A percentile compares a stretch with the other conserved stretches of the same genome.
These are phyloP conservation scores for Lysandra coridon DNA, from an alignment of 2,888 invertebrate species.

Conservation along the genomic window DNA sequence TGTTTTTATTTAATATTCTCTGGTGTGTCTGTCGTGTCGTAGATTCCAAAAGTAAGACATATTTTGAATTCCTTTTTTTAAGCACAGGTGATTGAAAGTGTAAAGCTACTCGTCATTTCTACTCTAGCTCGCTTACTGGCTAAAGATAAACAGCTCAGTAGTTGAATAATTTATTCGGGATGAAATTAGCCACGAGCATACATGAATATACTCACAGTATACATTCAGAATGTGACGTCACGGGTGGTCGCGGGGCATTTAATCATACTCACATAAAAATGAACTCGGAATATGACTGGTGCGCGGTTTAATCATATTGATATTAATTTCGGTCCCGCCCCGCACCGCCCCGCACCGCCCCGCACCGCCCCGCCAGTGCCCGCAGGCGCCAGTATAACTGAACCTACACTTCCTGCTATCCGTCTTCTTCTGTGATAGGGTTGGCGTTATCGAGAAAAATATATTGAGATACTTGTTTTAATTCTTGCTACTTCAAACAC, in stretches of 20 bases:
- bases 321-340: background rate
- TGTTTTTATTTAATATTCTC: too few species aligned
- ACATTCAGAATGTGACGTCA: background rate
- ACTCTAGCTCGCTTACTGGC: too few species aligned
- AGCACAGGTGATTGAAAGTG: too few species aligned
- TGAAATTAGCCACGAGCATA: too few species aligned
- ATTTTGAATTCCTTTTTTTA: too few species aligned
- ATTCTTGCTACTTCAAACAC: too few species aligned
- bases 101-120: too few species aligned
- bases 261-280: background rate
- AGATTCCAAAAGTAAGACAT: too few species aligned
- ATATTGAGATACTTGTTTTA: background rate
- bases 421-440: background rate
- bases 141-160: too few species aligned
- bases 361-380: background rate
- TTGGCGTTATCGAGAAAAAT: background rate
- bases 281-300: background rate
- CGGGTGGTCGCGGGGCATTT: background rate
- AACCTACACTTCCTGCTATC: constrained; percentile 4
- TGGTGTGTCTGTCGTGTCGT: too few species aligned
- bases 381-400: constrained; percentile 10
- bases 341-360: background rate
- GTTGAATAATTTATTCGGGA: too few species aligned
- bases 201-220: too few species aligned
- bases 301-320: constrained; percentile 4